Conservation (phyloP, 2,113 vertebrate genomes). For the Pavo muticus region DNA sequence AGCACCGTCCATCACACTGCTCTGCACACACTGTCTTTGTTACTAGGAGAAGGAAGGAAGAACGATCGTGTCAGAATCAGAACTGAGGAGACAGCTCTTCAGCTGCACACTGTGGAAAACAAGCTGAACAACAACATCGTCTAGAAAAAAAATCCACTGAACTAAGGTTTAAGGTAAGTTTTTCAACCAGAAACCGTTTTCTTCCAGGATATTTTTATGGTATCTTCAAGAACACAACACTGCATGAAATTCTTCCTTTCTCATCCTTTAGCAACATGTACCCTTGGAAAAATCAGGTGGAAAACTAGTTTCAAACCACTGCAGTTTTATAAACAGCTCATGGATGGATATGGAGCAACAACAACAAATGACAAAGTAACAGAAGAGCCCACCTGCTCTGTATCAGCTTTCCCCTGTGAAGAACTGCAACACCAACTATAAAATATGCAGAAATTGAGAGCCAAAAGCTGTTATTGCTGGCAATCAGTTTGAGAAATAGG, state of each 20-base stretch:
- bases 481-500: not conserved
- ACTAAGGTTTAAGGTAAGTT: not conserved
- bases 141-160: not conserved
- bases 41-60: constrained; percentile 77
- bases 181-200: not conserved
- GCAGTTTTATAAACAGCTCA: not conserved
- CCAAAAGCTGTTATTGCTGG: not conserved
- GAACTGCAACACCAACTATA: not conserved
- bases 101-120: accelerated
- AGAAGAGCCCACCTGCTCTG: not conserved
- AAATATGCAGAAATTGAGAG: not conserved
- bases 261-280: not conserved
- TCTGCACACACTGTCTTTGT: constrained; percentile 96
- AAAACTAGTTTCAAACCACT: not conserved
- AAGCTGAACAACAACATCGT: accelerated
- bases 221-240: accelerated
- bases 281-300: not conserved
- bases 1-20: constrained; percentile 96
- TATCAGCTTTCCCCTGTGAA: accelerated
- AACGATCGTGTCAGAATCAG: not conserved
- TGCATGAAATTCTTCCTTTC: not conserved
- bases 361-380: too few relatives aligned
- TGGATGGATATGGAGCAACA: not conserved
- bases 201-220: not conserved
- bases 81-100: not conserved